Percentiles rank a stretch among this genome's conserved stretches.
phyloP scores from a whole-genome alignment of 2,113 vertebrate species.

The Nipponia nippon region DNA sequence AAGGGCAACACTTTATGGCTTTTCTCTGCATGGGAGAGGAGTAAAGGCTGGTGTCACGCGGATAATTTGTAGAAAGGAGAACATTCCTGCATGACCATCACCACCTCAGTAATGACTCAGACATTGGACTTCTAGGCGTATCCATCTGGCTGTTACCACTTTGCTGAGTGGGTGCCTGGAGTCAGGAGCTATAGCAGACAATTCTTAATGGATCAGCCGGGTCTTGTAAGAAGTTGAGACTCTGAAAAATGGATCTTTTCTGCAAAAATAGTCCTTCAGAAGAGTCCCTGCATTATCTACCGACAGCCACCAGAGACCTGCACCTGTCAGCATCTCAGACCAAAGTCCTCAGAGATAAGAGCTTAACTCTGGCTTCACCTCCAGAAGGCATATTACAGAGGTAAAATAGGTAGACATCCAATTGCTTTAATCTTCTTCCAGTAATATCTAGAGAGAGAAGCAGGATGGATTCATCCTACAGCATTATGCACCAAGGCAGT shows the following conservation, averaged over 20 bases:
- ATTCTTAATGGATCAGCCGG: background rate
- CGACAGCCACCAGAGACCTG: background rate
- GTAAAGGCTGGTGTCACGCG: background rate
- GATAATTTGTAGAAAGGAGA: background rate
- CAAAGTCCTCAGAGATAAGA: background rate
- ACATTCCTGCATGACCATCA: background rate
- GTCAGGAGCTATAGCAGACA: background rate
- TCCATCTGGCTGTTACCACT: background rate
- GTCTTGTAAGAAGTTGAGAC: background rate
- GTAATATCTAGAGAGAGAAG: background rate
- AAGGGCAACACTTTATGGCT: background rate
- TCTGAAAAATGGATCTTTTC: background rate
- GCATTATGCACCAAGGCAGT: background rate
- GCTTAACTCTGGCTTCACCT: background rate
- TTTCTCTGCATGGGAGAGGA: background rate
- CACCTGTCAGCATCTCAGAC: background rate
- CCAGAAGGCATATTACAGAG: background rate
- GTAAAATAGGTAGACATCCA: background rate
- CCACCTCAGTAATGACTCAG: background rate
- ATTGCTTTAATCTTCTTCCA: background rate
- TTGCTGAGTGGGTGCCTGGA: background rate
- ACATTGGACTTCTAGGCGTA: rapidly evolving
- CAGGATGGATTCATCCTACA: background rate
- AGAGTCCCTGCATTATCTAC: background rate
- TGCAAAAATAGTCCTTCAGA: background rate